A percentile compares a stretch with the other conserved stretches of the same genome.
Conservation (phyloP, 2,113 vertebrate species). For the Glaucidium brasilianum region DNA sequence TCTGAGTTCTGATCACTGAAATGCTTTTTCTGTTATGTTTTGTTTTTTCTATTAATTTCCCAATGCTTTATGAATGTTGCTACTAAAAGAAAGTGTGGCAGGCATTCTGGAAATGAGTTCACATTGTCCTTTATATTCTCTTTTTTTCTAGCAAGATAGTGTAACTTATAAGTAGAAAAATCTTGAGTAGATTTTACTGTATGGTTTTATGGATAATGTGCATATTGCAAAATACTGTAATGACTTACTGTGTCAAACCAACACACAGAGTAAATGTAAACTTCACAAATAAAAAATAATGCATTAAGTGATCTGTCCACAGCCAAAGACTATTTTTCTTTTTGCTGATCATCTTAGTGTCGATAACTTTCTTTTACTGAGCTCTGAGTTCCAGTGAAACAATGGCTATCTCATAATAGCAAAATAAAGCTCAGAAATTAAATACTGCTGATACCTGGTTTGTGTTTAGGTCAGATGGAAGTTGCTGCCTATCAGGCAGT, state of each 20-base stretch:
- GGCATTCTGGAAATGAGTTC: not conserved
- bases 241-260: not conserved
- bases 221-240: not conserved
- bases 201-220: not conserved
- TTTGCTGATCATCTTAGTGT: not conserved
- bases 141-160: not conserved
- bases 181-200: not conserved
- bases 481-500: not conserved
- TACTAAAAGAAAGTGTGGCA: not conserved
- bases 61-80: constrained; percentile 15
- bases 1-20: constrained; percentile 19
- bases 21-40: not conserved
- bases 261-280: not conserved
- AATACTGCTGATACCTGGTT: not conserved
- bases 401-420: not conserved
- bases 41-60: not conserved
- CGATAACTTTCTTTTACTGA: not conserved
- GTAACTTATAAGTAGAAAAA: not conserved
- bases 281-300: not conserved
- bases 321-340: not conserved
- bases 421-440: not conserved
- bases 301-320: not conserved
- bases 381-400: not conserved
- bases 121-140: not conserved
- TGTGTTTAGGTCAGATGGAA: not conserved